phyloP scores from a whole-genome alignment of 2,888 invertebrate species.

The Chrysodeixis includens region DNA sequence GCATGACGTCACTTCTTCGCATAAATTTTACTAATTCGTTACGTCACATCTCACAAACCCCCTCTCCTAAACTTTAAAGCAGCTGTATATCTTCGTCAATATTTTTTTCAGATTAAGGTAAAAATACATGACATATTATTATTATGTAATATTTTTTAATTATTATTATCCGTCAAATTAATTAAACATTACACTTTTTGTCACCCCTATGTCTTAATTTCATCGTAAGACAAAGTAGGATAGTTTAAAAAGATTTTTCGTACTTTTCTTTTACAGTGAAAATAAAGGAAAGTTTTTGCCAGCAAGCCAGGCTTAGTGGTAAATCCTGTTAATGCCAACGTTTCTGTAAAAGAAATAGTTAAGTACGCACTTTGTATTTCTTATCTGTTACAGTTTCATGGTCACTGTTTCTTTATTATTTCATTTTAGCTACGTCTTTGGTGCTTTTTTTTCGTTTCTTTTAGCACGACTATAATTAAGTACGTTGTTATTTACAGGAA shows the following conservation, averaged over 20 bases:
- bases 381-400: slow-evolving; percentile 3
- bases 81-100: too few relatives aligned
- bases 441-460: neutral
- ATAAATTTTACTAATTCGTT: too few relatives aligned
- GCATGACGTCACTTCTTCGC: too few relatives aligned
- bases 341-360: slow-evolving; percentile 33
- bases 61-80: too few relatives aligned
- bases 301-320: slow-evolving; percentile 30
- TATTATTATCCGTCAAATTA: too few relatives aligned
- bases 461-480: neutral
- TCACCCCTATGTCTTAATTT: neutral
- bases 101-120: too few relatives aligned
- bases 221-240: neutral
- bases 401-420: neutral
- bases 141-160: too few relatives aligned
- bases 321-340: slow-evolving; percentile 30
- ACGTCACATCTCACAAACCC: too few relatives aligned
- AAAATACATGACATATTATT: too few relatives aligned
- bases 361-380: slow-evolving; percentile 39
- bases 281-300: slow-evolving; percentile 29
- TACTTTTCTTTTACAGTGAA: slow-evolving; percentile 34
- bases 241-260: neutral
- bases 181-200: too few relatives aligned
- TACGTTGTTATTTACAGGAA: too few relatives aligned
- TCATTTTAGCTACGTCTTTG: neutral